Percentiles rank a stretch among this genome's conserved stretches.
Conservation (phyloP, 2,797 vertebrate species). For the Gymnothorax reevesii region DNA sequence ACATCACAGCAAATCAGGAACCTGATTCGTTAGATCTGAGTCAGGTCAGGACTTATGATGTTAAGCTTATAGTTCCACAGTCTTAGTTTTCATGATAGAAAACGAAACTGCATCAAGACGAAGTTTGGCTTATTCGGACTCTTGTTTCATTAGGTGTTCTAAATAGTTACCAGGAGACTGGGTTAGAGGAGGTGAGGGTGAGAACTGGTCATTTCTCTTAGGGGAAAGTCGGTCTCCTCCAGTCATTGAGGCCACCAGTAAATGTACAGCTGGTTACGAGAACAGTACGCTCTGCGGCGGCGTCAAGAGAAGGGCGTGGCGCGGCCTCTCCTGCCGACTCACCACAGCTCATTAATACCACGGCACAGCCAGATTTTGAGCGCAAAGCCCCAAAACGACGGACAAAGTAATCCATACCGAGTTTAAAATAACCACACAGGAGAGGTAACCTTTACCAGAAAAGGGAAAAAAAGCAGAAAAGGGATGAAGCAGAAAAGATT, state of each 20-base stretch:
- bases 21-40: conserved; percentile 48
- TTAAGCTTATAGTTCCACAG: background rate
- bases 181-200: background rate
- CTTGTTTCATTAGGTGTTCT: background rate
- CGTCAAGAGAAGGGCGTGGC: conserved; percentile 34
- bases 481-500: conserved; percentile 41
- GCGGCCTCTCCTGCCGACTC: conserved; percentile 37
- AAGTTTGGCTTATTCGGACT: background rate
- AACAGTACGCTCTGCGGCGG: conserved; percentile 33
- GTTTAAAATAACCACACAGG: conserved; percentile 83
- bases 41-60: conserved; percentile 44
- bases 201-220: conserved; percentile 70
- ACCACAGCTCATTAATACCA: conserved; percentile 64
- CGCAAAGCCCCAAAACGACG: conserved; percentile 71
- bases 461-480: conserved; percentile 76
- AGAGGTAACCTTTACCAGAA: conserved; percentile 83
- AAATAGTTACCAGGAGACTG: background rate
- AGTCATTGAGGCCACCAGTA: conserved; percentile 63
- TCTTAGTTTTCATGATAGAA: background rate
- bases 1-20: background rate
- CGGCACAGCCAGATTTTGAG: conserved; percentile 62
- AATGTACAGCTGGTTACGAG: conserved; percentile 59
- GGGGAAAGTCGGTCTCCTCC: conserved; percentile 69
- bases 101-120: background rate
- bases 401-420: conserved; percentile 78